phyloP scores from a whole-genome alignment of 1,140 invertebrate genomes.

The Trichonephila clavipes region DNA sequence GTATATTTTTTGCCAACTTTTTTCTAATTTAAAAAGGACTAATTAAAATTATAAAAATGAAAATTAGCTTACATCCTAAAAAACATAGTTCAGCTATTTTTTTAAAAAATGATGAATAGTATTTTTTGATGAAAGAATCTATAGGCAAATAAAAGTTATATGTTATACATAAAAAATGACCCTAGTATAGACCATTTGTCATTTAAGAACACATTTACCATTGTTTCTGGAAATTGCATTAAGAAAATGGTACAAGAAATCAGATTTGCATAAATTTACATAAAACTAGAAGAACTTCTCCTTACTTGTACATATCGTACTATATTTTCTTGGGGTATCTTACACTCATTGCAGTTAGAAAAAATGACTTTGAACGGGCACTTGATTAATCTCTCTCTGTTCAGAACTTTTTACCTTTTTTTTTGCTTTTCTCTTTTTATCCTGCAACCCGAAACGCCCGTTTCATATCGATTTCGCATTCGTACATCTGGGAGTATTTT shows the following conservation, averaged over 20 bases:
- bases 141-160: too few relatives aligned
- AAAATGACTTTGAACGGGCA: not conserved
- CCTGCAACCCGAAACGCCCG: not conserved
- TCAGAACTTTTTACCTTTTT: not conserved
- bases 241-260: not conserved
- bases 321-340: not conserved
- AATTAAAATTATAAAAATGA: too few relatives aligned
- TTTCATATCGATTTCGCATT: slow-evolving; percentile 1
- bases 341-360: not conserved
- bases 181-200: too few relatives aligned
- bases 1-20: too few relatives aligned
- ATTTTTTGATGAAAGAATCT: too few relatives aligned
- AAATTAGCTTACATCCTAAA: too few relatives aligned
- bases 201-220: not conserved
- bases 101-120: too few relatives aligned
- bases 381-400: slow-evolving; percentile 22
- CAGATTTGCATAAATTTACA: slow-evolving; percentile 23
- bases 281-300: not conserved
- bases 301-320: not conserved
- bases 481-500: not conserved
- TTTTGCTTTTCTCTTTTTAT: not conserved
- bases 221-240: too few relatives aligned
- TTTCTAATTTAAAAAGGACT: too few relatives aligned
- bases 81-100: too few relatives aligned
- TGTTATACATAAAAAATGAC: too few relatives aligned